Evolutionary conservation across 2,888 invertebrate genomes (phyloP), one percentile per base, ranked within the genome.

Genomic region (Nemapogon koenigi): DNA sequence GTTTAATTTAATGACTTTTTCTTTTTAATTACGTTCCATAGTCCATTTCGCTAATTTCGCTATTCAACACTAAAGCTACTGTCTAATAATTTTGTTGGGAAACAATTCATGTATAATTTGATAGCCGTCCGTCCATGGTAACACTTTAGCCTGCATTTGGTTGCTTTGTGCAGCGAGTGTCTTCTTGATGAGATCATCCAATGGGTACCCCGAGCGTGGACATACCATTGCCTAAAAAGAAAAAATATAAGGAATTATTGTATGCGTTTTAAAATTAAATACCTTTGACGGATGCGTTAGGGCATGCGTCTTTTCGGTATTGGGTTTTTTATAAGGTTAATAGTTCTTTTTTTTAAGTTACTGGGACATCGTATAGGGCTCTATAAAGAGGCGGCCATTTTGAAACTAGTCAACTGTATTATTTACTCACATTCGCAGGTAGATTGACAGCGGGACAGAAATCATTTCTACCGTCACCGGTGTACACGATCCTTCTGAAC

Each of bases 401-500:
- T n/a, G n/a, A n/a, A n/a, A n/a, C n/a, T n/a, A n/a, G n/a, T n/a
- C n/a, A n/a, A n/a, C n/a, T n/a, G n/a, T n/a, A n/a, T n/a, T n/a
- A 22, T 15, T 3, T 1, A 60, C 68, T 64, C n/a, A 76, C 75
- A 44, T 59, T 44, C 0, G 49, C 42, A 0, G 68, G 64, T 16
- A 76, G 38, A 2, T 49, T 59, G 0, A 61, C 55, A 0, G 71
- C 55, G 0, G 76, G 72, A 31, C 76, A 78, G 51, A 46, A 75
- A 39, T 78, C 76, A 35, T 78, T 78, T 26, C 71, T 48, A 0
- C 76, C 76, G 22, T 78, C 76, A 0, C 76, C 76, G 0, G 51
- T 46, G 44, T 78, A 78, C 0, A 70, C 41, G 4, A 22, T 35
- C 10, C 38, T 40, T 54, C 63, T 63, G 1, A 44, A 43, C 10